A percentile compares a stretch with the other conserved stretches of the same genome.
These are phyloP conservation scores for Peromyscus maniculatus DNA, from an alignment of 2,113 vertebrate species.

Conservation along the genomic window DNA sequence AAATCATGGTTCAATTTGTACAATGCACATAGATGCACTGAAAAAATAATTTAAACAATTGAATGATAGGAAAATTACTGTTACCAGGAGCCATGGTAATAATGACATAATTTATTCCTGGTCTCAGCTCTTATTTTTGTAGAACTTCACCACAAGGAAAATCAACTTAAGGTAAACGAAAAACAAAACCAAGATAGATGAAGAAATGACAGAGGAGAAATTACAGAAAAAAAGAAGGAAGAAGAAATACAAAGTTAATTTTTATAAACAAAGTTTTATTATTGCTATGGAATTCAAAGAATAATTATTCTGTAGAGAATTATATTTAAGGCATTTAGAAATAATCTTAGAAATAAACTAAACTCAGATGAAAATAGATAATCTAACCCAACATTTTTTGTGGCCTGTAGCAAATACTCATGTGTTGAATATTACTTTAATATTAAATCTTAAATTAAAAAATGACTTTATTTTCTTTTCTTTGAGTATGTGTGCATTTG, in stretches of 20 bases:
- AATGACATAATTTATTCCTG: background rate
- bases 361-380: background rate
- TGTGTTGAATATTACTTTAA: background rate
- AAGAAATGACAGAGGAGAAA: background rate
- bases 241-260: background rate
- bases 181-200: background rate
- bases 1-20: background rate
- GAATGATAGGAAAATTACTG: background rate
- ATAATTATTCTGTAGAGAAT: background rate
- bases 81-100: background rate
- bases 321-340: background rate
- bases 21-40: background rate
- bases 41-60: background rate
- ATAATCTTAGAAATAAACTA: background rate
- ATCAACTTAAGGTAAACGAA: background rate
- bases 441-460: background rate
- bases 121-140: background rate
- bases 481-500: background rate
- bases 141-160: background rate
- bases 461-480: background rate
- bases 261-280: conserved; percentile 24
- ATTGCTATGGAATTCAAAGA: background rate
- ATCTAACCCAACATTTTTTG: background rate
- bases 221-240: background rate
- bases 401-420: background rate